Evolutionary conservation across 2,113 vertebrate genomes (phyloP), one percentile per base, ranked within the genome.

Genomic region (Pelecanus crispus): DNA sequence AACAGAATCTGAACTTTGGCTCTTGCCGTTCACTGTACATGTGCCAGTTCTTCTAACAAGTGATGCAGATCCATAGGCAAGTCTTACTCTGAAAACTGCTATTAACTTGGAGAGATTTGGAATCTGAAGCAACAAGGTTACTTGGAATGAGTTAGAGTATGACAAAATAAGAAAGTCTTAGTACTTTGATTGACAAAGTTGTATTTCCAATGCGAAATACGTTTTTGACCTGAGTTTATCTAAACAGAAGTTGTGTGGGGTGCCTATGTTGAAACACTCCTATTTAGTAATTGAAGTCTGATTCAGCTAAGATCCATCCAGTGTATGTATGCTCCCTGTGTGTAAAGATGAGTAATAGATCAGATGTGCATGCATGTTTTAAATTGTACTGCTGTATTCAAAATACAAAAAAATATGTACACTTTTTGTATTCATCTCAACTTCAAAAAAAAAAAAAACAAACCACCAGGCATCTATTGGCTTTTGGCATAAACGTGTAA

Each of bases 401-500:
- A 77, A 88, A n/a, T 55, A 18, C 13, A 13, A 44, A 36, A 49
- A 62, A 21, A 6, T 31, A 29, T 11, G 6, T 44, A 18, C 10
- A 3, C 8, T 26, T 49, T 62, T 59, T 52, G 6, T 55, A 26
- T 80, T 63, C 26, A 3, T 50, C 38, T 24, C 58, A 59, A 32
- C 26, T 53, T 21, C 1, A 1, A 19, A 11, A 26, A 14, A 45
- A n/a, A n/a, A n/a, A n/a, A n/a, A n/a, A n/a, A n/a, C n/a, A n/a
- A n/a, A n/a, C n/a, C n/a, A n/a, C n/a, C 8, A 17, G 17, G 4
- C 17, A 26, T 83, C 85, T 56, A 71, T 17, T 91, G 19, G 7
- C n/a, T 94, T 92, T 49, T 63, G 56, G 13, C 38, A 34, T 56
- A 34, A 49, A 49, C 14, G 4, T 53, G 12, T 75, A 71, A 70